Conservation (phyloP, 37 sponge, comb jelly and placozoan species). For the Diacarnus erythraeanus region DNA sequence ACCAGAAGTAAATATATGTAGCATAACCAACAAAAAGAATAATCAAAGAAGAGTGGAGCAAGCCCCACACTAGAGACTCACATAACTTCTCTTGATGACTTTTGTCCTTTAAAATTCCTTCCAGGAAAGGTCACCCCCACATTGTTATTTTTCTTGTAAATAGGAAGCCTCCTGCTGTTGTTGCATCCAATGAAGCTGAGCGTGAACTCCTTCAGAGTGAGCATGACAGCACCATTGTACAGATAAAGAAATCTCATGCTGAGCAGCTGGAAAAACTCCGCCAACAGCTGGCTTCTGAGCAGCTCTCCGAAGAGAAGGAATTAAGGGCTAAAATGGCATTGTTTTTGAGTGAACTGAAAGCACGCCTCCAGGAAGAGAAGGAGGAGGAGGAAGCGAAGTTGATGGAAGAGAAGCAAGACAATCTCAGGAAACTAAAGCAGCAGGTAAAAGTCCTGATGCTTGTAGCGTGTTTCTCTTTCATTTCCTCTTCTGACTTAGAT, state of each 20-base stretch:
- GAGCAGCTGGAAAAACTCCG: constrained; percentile 23
- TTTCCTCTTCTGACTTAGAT: constrained; percentile 14
- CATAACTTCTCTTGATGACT: too few relatives aligned
- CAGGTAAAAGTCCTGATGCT: constrained; percentile 38
- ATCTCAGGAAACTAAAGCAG: constrained; percentile 41
- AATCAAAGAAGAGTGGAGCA: too few relatives aligned
- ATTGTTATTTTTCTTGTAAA: too few relatives aligned
- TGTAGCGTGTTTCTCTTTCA: too few relatives aligned
- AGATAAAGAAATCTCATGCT: constrained; percentile 31
- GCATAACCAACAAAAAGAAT: too few relatives aligned
- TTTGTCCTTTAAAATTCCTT: too few relatives aligned
- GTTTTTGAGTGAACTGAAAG: constrained; percentile 9
- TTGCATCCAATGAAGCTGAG: too few relatives aligned
- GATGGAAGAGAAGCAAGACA: constrained; percentile 54
- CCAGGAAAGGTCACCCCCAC: too few relatives aligned
- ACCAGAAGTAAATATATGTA: too few relatives aligned
- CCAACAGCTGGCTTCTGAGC: constrained; percentile 13
- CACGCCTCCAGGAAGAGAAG: constrained; percentile 48
- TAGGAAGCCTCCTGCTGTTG: too few relatives aligned
- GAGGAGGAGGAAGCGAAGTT: constrained; percentile 72
- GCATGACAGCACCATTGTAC: neutral
- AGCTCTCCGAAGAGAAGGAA: constrained; percentile 8
- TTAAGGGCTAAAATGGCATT: neutral
- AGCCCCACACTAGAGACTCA: too few relatives aligned
- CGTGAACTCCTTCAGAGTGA: constrained; percentile 7